A percentile compares a stretch with the other conserved stretches of the same genome.
phyloP scores from a whole-genome alignment of 2,113 vertebrate species.

The Rattus norvegicus region GRCr8 NC_086030.1:15299001-15299500 shows the following conservation, averaged over 20 bases:
- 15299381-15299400: neutral
- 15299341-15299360: neutral
- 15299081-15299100: conserved; percentile 50
- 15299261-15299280: neutral
- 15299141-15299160: neutral
- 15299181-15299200: neutral
- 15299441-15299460: too few species aligned
- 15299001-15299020: conserved; percentile 79
- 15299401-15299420: neutral
- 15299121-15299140: conserved; percentile 7
- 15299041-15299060: conserved; percentile 74
- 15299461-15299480: too few species aligned
- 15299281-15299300: neutral
- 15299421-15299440: too few species aligned
- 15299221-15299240: neutral
- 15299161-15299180: neutral
- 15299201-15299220: neutral
- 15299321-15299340: neutral
- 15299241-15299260: neutral
- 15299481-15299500: too few species aligned
- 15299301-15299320: neutral
- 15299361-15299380: neutral
- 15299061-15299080: conserved; percentile 68
- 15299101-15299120: conserved; percentile 2
- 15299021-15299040: conserved; percentile 83